Conservation (phyloP, 2,888 invertebrate species). For the Eilema griseolum region DNA sequence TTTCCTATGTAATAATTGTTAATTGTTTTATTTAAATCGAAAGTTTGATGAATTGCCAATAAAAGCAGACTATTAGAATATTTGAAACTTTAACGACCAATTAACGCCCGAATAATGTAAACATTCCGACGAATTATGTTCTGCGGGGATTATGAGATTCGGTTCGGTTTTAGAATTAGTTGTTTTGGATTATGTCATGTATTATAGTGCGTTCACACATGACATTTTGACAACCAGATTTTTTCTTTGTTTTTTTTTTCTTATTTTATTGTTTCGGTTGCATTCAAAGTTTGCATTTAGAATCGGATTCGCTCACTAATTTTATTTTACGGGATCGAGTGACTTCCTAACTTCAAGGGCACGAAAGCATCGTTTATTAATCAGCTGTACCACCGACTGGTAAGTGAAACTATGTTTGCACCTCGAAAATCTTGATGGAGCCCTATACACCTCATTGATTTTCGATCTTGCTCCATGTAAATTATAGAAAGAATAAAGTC, state of each 20-base stretch:
- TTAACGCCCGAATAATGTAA: constrained; percentile 46
- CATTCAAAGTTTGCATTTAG: too few species aligned
- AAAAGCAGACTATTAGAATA: constrained; percentile 42
- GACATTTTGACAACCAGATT: not conserved
- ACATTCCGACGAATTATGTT: constrained; percentile 44
- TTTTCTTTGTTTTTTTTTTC: not conserved
- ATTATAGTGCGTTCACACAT: constrained; percentile 12
- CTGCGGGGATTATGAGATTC: constrained; percentile 45
- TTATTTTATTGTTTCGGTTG: too few species aligned
- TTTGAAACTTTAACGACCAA: constrained; percentile 42
- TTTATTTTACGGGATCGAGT: not conserved
- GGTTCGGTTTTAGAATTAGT: constrained; percentile 37
- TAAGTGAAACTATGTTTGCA: too few species aligned
- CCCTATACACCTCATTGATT: too few species aligned
- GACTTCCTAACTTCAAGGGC: too few species aligned
- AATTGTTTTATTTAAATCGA: constrained; percentile 59
- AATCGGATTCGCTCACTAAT: too few species aligned
- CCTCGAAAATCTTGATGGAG: too few species aligned
- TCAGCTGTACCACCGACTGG: too few species aligned
- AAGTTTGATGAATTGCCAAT: constrained; percentile 56
- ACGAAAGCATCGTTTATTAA: too few species aligned
- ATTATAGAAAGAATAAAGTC: too few species aligned
- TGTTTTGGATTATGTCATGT: constrained; percentile 31
- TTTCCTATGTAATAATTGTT: constrained; percentile 46
- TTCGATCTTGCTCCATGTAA: too few species aligned